Percentiles rank a stretch among this genome's conserved stretches.
Evolutionary conservation across 2,113 vertebrate genomes (phyloP).

Genomic region (Miniopterus natalensis): DNA sequence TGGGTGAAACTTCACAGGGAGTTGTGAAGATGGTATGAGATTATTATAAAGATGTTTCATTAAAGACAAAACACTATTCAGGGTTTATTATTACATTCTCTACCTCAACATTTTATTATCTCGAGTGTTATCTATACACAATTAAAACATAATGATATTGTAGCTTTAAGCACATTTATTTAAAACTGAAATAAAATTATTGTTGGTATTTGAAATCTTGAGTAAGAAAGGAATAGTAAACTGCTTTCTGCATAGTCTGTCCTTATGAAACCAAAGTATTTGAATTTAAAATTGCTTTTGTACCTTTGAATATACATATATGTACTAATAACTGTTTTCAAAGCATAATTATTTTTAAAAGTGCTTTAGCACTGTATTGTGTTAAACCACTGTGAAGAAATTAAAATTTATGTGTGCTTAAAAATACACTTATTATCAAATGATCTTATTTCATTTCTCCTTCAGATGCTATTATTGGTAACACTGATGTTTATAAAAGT

Average conservation of each 20-base stretch:
- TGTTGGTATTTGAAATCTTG: slow-evolving; percentile 23
- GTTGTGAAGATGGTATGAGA: neutral
- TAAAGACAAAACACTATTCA: neutral
- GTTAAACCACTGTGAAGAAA: neutral
- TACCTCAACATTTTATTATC: neutral
- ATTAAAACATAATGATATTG: neutral
- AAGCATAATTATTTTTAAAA: slow-evolving; percentile 49
- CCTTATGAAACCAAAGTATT: neutral
- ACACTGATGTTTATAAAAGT: neutral
- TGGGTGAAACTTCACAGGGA: neutral
- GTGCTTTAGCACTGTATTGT: neutral
- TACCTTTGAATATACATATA: neutral
- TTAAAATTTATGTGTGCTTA: neutral
- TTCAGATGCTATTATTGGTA: neutral
- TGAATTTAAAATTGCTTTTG: slow-evolving; percentile 14
- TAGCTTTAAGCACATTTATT: neutral
- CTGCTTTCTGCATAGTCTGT: neutral
- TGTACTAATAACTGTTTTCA: slow-evolving; percentile 36
- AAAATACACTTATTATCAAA: neutral
- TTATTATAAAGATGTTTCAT: neutral
- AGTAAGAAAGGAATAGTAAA: neutral
- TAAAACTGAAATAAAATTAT: slow-evolving; percentile 22
- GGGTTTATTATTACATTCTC: neutral
- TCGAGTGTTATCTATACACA: neutral
- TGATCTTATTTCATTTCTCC: neutral